A percentile compares a stretch with the other conserved stretches of the same genome.
These are phyloP conservation scores for Thinocorus orbignyianus DNA, from an alignment of 2,113 vertebrate species.

Conservation along the genomic window DNA sequence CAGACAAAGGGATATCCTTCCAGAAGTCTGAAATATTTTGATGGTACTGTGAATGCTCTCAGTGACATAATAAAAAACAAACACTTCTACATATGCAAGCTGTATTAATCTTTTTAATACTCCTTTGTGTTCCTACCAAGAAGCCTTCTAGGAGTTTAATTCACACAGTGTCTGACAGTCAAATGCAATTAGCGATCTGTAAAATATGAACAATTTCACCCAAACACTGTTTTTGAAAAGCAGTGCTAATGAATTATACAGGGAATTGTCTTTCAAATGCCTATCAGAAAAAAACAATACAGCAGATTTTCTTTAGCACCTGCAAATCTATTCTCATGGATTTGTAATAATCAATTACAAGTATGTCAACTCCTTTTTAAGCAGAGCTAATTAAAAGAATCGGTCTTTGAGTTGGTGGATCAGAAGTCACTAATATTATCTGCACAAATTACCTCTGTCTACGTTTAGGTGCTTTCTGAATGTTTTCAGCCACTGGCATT, in stretches of 20 bases:
- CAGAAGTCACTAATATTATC: background rate
- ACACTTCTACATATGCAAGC: background rate
- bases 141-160: conserved; percentile 16
- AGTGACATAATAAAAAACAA: background rate
- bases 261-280: background rate
- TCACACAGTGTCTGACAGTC: conserved; percentile 9
- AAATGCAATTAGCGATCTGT: conserved; percentile 43
- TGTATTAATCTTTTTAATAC: conserved; percentile 6
- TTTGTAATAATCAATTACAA: conserved; percentile 4
- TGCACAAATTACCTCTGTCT: background rate
- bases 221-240: conserved; percentile 1
- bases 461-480: background rate
- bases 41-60: background rate
- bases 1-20: background rate
- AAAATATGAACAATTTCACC: conserved; percentile 9
- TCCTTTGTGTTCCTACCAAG: conserved; percentile 7
- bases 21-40: conserved; percentile 20
- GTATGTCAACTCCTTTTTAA: background rate
- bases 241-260: background rate
- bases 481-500: background rate
- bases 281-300: background rate
- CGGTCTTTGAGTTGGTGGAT: background rate
- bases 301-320: background rate
- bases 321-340: background rate
- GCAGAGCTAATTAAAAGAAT: conserved; percentile 1